Percentiles rank a stretch among this genome's conserved stretches.
phyloP scores from a whole-genome alignment of 2,113 vertebrate genomes.

The Cephalopholis sonnerati region DNA sequence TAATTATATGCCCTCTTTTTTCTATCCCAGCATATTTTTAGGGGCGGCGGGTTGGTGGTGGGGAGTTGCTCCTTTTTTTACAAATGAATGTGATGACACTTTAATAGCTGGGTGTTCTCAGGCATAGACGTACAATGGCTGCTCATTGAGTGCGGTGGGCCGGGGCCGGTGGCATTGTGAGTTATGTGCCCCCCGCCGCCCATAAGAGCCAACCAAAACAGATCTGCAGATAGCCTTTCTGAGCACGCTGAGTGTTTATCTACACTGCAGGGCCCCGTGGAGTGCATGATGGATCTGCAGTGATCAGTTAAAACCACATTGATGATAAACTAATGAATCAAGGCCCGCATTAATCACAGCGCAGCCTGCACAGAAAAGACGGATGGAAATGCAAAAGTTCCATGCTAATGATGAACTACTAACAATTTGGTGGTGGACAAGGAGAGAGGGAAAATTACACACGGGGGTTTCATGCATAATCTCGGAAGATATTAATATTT shows the following conservation, averaged over 20 bases:
- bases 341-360: slow-evolving; percentile 95
- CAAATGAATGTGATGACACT: slow-evolving; percentile 78
- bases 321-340: slow-evolving; percentile 99
- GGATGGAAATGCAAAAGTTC: slow-evolving; percentile 97
- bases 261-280: slow-evolving; percentile 45
- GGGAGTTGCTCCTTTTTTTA: slow-evolving; percentile 16
- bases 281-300: slow-evolving; percentile 86
- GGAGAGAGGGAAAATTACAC: slow-evolving; percentile 95
- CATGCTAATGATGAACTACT: slow-evolving; percentile 99
- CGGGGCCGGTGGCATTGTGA: slow-evolving; percentile 70
- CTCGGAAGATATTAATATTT: slow-evolving; percentile 99
- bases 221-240: slow-evolving; percentile 66
- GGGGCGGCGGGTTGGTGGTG: slow-evolving; percentile 11
- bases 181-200: slow-evolving; percentile 66
- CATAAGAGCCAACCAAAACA: slow-evolving; percentile 60
- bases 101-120: slow-evolving; percentile 79
- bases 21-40: slow-evolving; percentile 22
- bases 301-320: slow-evolving; percentile 98
- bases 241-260: slow-evolving; percentile 69
- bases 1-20: slow-evolving; percentile 51
- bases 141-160: slow-evolving; percentile 73
- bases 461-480: slow-evolving; percentile 99
- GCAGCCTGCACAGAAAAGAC: slow-evolving; percentile 92
- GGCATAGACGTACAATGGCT: slow-evolving; percentile 69
- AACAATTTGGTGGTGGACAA: slow-evolving; percentile 98